Evolutionary conservation across 2,113 vertebrate genomes (phyloP), one percentile per base, ranked within the genome.

Genomic region (Atherinomorus stipes): DNA sequence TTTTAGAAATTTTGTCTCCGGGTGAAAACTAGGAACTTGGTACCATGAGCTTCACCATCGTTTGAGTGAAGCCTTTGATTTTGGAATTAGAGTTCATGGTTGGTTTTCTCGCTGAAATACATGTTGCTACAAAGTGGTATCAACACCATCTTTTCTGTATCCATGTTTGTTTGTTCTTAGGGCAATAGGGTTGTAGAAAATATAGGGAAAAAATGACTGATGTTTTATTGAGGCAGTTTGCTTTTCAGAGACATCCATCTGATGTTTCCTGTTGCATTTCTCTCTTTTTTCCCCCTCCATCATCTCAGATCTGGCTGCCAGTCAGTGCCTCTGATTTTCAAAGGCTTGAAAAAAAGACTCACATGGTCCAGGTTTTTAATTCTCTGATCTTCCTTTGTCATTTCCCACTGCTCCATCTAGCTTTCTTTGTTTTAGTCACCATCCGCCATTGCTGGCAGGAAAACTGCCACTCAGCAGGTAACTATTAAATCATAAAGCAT

Each of bases 211-310:
- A 64, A 58, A 21, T 60, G 67, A 83, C 54, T 89, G 77, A 89
- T 87, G 88, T 91, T 86, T 89, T 88, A 89, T 89, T 82, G 85
- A 90, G 54, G 80, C 52, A 74, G 84, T 91, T 88, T 89, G 77
- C 74, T 34, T 86, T 80, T 73, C 71, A 71, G 60, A 89, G 77
- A 79, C 79, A 80, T 89, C 74, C 68, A 78, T 81, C 53, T 74
- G 74, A 86, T 74, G 74, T 83, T 85, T 90, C 77, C 85, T 85
- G 82, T 85, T 73, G 81, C 78, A 60, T 83, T 85, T 84, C 68
- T 75, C 80, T 88, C 78, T 90, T 84, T 80, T 61, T 4, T 73
- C 70, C 62, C 56, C 44, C 40, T 21, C 37, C 62, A 50, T 83
- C 85, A 76, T 70, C 74, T 91, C 65, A 73, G 86, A 91, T 93